These are phyloP conservation scores for Lagenorhynchus albirostris DNA, from an alignment of 2,113 vertebrate genomes.

Conservation along the genomic window DNA sequence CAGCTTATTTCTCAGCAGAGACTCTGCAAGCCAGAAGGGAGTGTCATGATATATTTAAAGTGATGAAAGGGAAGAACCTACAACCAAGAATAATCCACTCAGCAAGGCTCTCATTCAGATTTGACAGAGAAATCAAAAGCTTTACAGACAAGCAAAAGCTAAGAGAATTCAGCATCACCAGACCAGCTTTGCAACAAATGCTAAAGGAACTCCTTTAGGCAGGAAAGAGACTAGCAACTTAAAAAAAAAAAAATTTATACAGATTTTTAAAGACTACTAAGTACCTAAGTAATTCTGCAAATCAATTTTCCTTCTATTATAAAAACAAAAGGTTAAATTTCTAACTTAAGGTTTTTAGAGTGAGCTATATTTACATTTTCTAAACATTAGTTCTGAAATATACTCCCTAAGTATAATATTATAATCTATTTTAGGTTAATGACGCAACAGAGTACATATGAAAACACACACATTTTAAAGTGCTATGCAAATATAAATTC, in stretches of 20 bases:
- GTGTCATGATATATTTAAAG: no score
- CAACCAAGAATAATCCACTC: no score
- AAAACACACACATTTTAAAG: background rate
- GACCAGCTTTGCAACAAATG: no score
- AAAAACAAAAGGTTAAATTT: background rate
- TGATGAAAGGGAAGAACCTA: no score
- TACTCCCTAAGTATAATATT: background rate
- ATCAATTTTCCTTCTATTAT: conserved; percentile 28
- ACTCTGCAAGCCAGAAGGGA: no score
- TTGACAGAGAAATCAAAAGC: no score
- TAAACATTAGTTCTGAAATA: background rate
- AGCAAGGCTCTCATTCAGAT: no score
- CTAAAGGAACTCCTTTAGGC: no score
- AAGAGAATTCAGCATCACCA: no score
- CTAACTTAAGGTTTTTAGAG: background rate
- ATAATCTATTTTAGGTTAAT: background rate
- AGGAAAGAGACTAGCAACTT: no score
- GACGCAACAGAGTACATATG: background rate
- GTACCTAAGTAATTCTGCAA: conserved; percentile 2
- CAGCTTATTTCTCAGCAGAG: no score
- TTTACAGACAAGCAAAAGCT: no score
- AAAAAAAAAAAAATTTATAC: background rate
- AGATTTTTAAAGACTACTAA: background rate
- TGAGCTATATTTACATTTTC: background rate
- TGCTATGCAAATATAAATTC: background rate